phyloP scores from a whole-genome alignment of 2,113 vertebrate genomes.

The Mesembrinibis cayennensis region DNA sequence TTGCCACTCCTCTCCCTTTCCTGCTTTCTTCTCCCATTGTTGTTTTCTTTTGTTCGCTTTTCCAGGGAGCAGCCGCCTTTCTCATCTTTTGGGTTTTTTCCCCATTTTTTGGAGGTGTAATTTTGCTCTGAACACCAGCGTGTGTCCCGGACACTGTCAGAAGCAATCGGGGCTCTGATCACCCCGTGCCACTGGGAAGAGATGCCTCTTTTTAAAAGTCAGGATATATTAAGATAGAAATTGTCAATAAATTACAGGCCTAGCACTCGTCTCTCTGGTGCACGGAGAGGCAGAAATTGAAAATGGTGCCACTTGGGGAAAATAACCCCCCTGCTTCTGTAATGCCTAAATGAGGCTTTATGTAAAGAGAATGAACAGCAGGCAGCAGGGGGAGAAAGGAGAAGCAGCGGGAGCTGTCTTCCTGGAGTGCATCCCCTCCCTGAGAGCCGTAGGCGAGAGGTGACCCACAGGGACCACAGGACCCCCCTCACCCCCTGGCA shows the following conservation, averaged over 20 bases:
- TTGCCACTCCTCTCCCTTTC: neutral
- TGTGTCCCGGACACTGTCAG: conserved; percentile 3
- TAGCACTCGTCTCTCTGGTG: neutral
- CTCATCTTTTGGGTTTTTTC: rapidly evolving
- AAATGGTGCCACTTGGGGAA: neutral
- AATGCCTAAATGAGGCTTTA: neutral
- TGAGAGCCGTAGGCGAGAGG: rapidly evolving
- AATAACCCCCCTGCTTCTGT: neutral
- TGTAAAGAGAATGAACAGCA: neutral
- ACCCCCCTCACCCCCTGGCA: rapidly evolving
- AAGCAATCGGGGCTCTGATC: neutral
- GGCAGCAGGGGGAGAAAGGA: neutral
- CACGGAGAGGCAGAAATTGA: neutral
- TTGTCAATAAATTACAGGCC: conserved; percentile 16
- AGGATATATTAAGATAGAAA: conserved; percentile 13
- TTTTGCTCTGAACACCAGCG: neutral
- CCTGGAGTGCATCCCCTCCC: neutral
- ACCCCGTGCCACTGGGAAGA: neutral
- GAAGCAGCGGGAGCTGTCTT: neutral
- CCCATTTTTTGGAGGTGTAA: neutral
- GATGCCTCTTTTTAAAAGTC: conserved; percentile 14
- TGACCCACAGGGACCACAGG: rapidly evolving
- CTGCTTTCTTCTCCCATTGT: neutral
- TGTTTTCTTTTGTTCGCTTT: neutral
- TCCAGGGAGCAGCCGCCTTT: neutral